Evolutionary conservation across 2,888 invertebrate genomes (phyloP).

Genomic region (Oasisia sp.): DNA sequence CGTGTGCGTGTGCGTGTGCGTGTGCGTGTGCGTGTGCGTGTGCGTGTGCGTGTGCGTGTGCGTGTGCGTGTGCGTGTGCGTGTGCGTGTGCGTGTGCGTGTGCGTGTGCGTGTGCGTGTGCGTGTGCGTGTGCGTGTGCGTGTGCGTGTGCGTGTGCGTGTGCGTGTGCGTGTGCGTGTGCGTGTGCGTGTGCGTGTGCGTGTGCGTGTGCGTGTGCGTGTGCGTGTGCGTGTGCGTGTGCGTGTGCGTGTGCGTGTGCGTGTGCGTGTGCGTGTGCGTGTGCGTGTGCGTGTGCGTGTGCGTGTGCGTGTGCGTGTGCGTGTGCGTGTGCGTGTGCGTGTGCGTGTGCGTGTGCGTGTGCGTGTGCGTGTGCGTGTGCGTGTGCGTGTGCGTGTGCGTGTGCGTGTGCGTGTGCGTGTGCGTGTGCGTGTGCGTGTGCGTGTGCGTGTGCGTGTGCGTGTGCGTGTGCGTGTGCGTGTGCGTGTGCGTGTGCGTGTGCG

Average conservation of each 20-base stretch:
- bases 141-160: no score
- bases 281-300: no score
- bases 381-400: no score
- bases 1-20: background rate
- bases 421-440: background rate
- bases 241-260: no score
- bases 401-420: background rate
- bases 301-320: no score
- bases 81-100: background rate
- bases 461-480: background rate
- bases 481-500: background rate
- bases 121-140: no score
- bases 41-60: background rate
- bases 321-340: no score
- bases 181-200: background rate
- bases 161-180: background rate
- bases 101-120: background rate
- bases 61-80: background rate
- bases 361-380: no score
- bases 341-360: no score
- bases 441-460: no score
- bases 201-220: background rate
- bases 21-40: background rate
- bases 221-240: no score
- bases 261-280: no score